Base-by-base conservation (phyloP, 2,113 vertebrate species). In the Picathartes gymnocephalus region DNA sequence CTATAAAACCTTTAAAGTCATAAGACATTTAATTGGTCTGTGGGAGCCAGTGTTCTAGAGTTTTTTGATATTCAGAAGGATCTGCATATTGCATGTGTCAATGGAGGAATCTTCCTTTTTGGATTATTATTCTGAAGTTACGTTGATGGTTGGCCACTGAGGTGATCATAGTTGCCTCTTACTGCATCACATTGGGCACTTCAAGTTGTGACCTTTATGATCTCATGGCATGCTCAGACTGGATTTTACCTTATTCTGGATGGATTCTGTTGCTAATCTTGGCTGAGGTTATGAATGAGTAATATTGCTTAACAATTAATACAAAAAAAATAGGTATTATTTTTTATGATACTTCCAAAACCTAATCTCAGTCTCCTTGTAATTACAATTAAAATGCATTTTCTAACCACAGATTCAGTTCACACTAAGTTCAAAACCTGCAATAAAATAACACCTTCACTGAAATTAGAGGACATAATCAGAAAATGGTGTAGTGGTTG, bases 41-140 rank as follows among this genome's bases (percentile, higher is more conserved):
- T 42, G 21, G 25, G 18, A 81, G 4, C 5, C 0, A 0, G 2
- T 56, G 30, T 28, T 81, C 37, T 22, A 25, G 13, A 78, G 14
- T 8, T 91, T 69, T 81, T 70, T 4, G 11, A 1, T 35, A 33
- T 56, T 27, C 20, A 77, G 44, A 83, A 69, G 18, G 28, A 81
- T 50, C 13, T 60, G 5, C 1, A 13, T 12, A 25, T 47, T 68
- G 17, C 12, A 7, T 11, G 1, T 22, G 11, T 15, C 15, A 7
- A 0, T 33, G 15, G 30, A 82, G 21, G 16, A 81, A 40, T 48
- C 15, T 50, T 66, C 62, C 10, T 4, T 31, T 84, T 78, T 13
- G 8, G 15, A 39, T 73, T 61, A 28, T 30, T 14, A 30, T 42
- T 73, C 19, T 84, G 45, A 65, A 87, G 19, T 35, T 65, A 23